Conservation (phyloP, 1,140 invertebrate species). For the Hirudo medicinalis region DNA sequence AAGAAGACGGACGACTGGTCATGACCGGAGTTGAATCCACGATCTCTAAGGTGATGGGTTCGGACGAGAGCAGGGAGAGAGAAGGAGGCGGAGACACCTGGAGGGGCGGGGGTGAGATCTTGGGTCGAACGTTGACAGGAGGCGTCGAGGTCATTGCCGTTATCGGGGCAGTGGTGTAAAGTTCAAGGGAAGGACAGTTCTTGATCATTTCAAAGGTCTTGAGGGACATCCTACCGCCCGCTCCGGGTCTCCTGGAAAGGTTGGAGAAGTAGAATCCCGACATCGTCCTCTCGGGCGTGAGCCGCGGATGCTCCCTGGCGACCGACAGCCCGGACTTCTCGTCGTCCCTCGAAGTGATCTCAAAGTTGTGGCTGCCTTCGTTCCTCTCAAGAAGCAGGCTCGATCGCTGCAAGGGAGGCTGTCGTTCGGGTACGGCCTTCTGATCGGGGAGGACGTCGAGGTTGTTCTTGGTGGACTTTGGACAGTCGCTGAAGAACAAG, state of each 20-base stretch:
- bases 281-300: too few species aligned
- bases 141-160: background rate
- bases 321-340: background rate
- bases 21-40: background rate
- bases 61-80: background rate
- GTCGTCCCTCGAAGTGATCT: background rate
- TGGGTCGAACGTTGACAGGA: background rate
- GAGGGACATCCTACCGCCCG: background rate
- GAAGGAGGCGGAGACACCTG: background rate
- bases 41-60: background rate
- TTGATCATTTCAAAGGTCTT: slow-evolving; percentile 3
- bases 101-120: background rate
- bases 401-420: background rate
- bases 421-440: background rate
- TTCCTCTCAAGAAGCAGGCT: background rate
- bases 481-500: slow-evolving; percentile 6
- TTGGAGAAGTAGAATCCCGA: too few species aligned
- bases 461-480: background rate
- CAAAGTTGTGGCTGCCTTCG: background rate
- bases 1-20: background rate
- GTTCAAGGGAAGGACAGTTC: background rate
- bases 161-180: slow-evolving; percentile 2
- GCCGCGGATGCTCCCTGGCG: background rate
- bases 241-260: too few species aligned
- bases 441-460: background rate